Conservation (phyloP, 2,797 vertebrate genomes). For the Paramormyrops hopkinsi region DNA sequence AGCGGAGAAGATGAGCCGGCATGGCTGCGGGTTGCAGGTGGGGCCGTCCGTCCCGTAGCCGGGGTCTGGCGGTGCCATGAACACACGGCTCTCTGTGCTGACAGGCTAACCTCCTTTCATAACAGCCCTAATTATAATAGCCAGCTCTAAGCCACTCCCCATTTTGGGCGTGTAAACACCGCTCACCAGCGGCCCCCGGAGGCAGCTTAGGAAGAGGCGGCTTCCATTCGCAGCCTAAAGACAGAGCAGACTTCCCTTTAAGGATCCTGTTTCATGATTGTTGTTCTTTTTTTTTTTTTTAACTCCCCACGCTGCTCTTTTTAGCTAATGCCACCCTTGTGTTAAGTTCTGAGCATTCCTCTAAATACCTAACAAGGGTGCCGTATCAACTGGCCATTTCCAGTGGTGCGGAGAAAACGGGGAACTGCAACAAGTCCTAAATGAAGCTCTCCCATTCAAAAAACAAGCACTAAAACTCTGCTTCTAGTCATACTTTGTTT, state of each 20-base stretch:
- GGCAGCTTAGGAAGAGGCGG: conserved; percentile 40
- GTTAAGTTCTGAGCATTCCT: not conserved
- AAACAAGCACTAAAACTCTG: not conserved
- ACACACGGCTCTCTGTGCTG: conserved; percentile 48
- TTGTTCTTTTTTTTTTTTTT: conserved; percentile 27
- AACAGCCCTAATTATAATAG: conserved; percentile 61
- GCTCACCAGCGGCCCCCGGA: conserved; percentile 52
- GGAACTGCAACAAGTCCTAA: not conserved
- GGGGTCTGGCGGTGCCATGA: conserved; percentile 44
- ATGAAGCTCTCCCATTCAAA: not conserved
- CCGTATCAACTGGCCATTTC: not conserved
- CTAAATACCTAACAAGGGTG: not conserved
- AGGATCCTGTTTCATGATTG: conserved; percentile 60
- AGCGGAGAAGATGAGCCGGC: conserved; percentile 39
- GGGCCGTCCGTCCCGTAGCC: conserved; percentile 55
- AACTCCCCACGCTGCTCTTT: conserved; percentile 30
- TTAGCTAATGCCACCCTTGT: conserved; percentile 6
- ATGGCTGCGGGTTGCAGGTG: conserved; percentile 58
- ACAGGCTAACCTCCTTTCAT: conserved; percentile 31
- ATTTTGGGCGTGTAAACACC: conserved; percentile 54
- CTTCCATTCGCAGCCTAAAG: conserved; percentile 57
- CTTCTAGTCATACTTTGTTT: not conserved
- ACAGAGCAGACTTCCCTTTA: conserved; percentile 66
- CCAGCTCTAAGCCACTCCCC: conserved; percentile 52
- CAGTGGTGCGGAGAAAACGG: not conserved